phyloP scores from a whole-genome alignment of 2,113 vertebrate species.

The Irena cyanogastra region DNA sequence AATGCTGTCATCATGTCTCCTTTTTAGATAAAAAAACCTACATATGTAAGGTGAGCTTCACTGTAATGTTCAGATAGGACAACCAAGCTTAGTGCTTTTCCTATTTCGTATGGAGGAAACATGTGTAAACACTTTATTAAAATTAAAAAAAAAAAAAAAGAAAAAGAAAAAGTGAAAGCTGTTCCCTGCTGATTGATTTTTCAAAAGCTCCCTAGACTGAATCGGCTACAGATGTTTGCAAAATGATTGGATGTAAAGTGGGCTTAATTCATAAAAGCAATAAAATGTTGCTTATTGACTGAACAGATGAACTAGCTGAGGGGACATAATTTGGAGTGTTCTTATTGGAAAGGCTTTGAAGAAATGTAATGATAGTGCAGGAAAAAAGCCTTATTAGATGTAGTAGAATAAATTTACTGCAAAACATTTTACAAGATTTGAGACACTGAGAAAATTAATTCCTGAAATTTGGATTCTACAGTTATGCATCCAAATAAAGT shows the following conservation, averaged over 20 bases:
- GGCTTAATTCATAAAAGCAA: conserved; percentile 80
- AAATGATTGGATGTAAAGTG: conserved; percentile 75
- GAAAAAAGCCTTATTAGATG: conserved; percentile 60
- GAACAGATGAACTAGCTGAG: conserved; percentile 76
- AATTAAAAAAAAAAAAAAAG: conserved; percentile 35
- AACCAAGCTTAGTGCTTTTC: not conserved
- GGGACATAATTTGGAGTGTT: conserved; percentile 73
- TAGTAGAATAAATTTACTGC: conserved; percentile 54
- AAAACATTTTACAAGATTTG: conserved; percentile 44
- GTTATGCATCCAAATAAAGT: not conserved
- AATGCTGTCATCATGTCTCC: not conserved
- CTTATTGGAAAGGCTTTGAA: conserved; percentile 69
- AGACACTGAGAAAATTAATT: conserved; percentile 34
- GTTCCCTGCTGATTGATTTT: conserved; percentile 76
- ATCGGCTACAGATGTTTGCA: conserved; percentile 76
- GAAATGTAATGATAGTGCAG: conserved; percentile 58
- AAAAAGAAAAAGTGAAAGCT: conserved; percentile 65
- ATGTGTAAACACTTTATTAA: conserved; percentile 78
- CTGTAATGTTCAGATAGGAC: not conserved
- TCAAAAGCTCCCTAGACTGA: conserved; percentile 76
- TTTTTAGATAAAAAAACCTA: not conserved
- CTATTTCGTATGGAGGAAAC: conserved; percentile 52
- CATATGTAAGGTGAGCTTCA: not conserved
- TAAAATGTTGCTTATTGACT: conserved; percentile 74
- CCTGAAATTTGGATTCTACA: conserved; percentile 5